Evolutionary conservation across 2,113 vertebrate species (phyloP), one percentile per base, ranked within the genome.

Genomic region (Hoplias malabaricus): DNA sequence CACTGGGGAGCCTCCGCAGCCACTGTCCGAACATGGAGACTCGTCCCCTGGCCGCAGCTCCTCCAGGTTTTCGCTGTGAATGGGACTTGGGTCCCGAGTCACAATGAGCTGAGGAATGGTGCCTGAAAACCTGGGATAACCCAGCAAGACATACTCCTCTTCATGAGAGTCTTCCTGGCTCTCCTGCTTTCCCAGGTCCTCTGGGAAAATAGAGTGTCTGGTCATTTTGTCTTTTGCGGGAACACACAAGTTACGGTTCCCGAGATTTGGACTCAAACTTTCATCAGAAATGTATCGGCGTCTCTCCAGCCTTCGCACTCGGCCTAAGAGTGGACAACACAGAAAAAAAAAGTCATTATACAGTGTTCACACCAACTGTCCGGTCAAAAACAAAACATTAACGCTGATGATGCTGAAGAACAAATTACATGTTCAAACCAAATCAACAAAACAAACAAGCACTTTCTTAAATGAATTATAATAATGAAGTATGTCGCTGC

Each of bases 31-130:
- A 79, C 88, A 92, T 13, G 93, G 93, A 0, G 92, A 94, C 84
- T 91, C 89, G 29, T 90, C 90, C 0, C 92, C 92, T 0, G 62
- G 63, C n/a, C 87, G 90, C 3, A 71, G 69, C 4, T 92, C 82
- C 19, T 81, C 74, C 59, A 56, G 67, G 13, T 63, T 82, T 46
- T 75, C 76, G 0, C 75, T 31, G 27, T 81, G 84, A 73, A 59
- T 81, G 16, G 92, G 89, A n/a, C 88, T 91, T 1, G 90, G 80
- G 61, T 93, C 93, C 63, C 88, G 89, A 40, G 95, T 96, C 38
- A 96, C 91, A 75, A 96, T 94, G 14, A 96, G 93, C 77, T 89
- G 93, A 11, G 95, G 95, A 23, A 96, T 95, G 13, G 91, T 87
- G 16, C 92, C 90, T 10, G 81, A 76, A 72, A 80, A 90, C 34